These are phyloP conservation scores for Holacanthus passer DNA, from an alignment of 2,113 vertebrate species.

Conservation along the genomic window DNA sequence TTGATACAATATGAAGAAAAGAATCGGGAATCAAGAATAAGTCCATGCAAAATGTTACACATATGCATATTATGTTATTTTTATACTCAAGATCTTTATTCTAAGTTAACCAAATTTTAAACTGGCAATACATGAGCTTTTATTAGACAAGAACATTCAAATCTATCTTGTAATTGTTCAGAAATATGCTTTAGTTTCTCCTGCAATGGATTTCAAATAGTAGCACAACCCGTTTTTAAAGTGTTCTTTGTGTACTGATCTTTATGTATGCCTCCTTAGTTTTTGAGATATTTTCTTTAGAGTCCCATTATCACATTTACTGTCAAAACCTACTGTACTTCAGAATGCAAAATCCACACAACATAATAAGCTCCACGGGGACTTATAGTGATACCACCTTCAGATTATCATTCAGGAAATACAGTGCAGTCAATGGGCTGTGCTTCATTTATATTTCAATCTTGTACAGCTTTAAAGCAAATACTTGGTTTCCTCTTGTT, in stretches of 20 bases:
- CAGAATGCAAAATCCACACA: conserved; percentile 3
- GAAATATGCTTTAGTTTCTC: neutral
- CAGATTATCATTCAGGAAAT: conserved; percentile 13
- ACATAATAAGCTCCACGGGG: conserved; percentile 22
- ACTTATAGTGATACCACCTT: conserved; percentile 1
- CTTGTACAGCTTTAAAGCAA: neutral
- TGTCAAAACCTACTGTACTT: neutral
- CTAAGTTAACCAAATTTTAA: neutral
- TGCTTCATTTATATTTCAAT: conserved; percentile 10
- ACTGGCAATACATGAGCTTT: neutral
- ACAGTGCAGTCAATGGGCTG: neutral
- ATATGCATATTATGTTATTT: neutral
- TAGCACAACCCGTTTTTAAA: neutral
- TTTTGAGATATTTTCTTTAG: neutral
- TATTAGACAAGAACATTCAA: neutral
- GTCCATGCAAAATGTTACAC: neutral
- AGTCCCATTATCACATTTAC: neutral
- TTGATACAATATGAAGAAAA: neutral
- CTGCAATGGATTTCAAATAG: neutral
- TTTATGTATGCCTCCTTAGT: neutral
- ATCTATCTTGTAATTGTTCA: neutral
- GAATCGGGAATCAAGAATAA: no score
- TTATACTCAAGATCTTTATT: neutral
- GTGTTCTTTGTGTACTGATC: no score
- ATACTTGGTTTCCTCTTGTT: neutral